phyloP scores from a whole-genome alignment of 2,113 vertebrate species.

The Xiphorhynchus elegans region DNA sequence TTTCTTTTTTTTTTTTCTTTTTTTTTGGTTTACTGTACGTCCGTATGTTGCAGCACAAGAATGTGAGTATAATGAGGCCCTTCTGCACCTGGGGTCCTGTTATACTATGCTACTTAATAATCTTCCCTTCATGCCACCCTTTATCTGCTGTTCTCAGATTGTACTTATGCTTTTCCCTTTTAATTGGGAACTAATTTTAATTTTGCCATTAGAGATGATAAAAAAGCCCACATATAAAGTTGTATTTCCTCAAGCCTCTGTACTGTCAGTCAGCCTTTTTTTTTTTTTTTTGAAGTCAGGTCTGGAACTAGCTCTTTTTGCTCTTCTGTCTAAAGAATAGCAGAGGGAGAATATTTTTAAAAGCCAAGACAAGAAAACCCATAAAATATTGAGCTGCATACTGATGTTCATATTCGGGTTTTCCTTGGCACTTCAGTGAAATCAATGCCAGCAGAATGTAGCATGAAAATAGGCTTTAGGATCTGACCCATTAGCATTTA shows the following conservation, averaged over 20 bases:
- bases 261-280: constrained; percentile 61
- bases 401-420: constrained; percentile 13
- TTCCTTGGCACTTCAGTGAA: constrained; percentile 21
- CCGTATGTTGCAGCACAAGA: constrained; percentile 56
- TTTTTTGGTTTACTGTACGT: constrained; percentile 54
- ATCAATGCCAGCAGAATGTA: constrained; percentile 24
- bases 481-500: constrained; percentile 61
- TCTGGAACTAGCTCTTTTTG: constrained; percentile 61
- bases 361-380: constrained; percentile 56
- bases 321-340: constrained; percentile 70
- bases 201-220: constrained; percentile 74
- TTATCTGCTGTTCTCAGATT: constrained; percentile 70
- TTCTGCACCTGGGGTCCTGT: constrained; percentile 70
- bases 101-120: constrained; percentile 71
- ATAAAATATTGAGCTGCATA: constrained; percentile 71
- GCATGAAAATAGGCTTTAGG: constrained; percentile 26
- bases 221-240: constrained; percentile 62
- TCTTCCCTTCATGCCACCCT: constrained; percentile 64
- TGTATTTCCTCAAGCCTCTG: constrained; percentile 66
- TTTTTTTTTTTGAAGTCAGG: constrained; percentile 30
- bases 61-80: constrained; percentile 71
- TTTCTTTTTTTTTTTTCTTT: constrained; percentile 17
- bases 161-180: constrained; percentile 71
- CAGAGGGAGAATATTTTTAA: constrained; percentile 67
- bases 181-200: constrained; percentile 81